These are phyloP conservation scores for Loxodonta africana DNA, from an alignment of 2,113 vertebrate genomes.

Conservation along the genomic window DNA sequence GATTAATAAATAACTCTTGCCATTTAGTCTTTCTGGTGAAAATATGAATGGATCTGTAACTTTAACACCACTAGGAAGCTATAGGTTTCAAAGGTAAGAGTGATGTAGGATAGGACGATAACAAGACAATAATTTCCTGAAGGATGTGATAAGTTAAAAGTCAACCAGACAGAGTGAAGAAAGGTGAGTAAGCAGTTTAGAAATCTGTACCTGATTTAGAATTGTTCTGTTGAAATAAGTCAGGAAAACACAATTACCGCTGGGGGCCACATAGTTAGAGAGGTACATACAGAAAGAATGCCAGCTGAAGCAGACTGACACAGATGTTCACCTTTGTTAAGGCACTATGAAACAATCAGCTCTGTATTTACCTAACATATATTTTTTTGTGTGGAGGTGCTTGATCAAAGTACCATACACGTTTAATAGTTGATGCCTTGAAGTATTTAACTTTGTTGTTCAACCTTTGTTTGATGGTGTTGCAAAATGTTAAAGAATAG, in stretches of 20 bases:
- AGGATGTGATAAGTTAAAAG: background rate
- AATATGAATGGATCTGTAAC: background rate
- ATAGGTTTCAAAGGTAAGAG: background rate
- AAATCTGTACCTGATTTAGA: background rate
- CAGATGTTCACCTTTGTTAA: background rate
- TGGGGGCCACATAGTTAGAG: background rate
- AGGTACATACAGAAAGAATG: background rate
- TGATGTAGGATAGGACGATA: background rate
- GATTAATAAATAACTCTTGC: background rate
- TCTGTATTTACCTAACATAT: background rate
- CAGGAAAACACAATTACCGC: background rate
- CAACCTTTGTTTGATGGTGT: background rate
- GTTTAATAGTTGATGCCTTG: background rate
- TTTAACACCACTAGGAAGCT: background rate
- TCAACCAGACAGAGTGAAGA: background rate
- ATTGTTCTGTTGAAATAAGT: conserved; percentile 12
- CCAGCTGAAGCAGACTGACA: background rate
- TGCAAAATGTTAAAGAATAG: background rate
- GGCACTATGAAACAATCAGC: background rate
- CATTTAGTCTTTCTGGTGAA: conserved; percentile 26
- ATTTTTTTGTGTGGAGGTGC: conserved; percentile 19
- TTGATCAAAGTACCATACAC: background rate
- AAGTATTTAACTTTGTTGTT: conserved; percentile 57
- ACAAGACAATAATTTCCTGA: background rate
- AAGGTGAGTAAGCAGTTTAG: conserved; percentile 28